phyloP scores from a whole-genome alignment of 2,888 invertebrate genomes.

The Lycocerus yunnanus region DNA sequence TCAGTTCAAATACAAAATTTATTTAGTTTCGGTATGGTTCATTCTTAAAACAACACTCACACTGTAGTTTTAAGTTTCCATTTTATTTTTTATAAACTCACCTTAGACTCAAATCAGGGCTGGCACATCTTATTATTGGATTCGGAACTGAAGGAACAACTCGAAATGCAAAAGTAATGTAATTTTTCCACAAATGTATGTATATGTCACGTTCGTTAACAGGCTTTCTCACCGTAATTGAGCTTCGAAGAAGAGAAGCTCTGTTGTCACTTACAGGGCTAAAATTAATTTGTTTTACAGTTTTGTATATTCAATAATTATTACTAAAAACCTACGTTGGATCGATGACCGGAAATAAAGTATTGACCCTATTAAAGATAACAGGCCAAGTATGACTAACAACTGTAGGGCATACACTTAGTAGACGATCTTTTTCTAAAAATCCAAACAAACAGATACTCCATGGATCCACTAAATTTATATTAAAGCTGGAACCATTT shows the following conservation, averaged over 20 bases:
- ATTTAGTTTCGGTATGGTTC: no score
- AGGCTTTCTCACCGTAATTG: constrained; percentile 86
- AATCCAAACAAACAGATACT: constrained; percentile 87
- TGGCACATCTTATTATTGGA: constrained; percentile 87
- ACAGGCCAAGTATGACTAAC: constrained; percentile 95
- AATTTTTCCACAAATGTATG: constrained; percentile 97
- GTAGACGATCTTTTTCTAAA: constrained; percentile 80
- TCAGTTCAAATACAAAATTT: no score
- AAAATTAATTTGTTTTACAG: constrained; percentile 31
- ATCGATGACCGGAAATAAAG: constrained; percentile 91
- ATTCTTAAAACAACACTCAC: not conserved
- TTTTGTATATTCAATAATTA: not conserved
- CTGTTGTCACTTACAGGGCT: constrained; percentile 96
- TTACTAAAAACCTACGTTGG: constrained; percentile 72
- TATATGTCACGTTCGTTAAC: constrained; percentile 93
- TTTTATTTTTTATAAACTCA: constrained; percentile 54
- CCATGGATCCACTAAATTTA: constrained; percentile 85
- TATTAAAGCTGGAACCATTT: constrained; percentile 59
- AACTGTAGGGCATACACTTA: constrained; percentile 83
- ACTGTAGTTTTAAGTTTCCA: not conserved
- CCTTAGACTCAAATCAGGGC: constrained; percentile 91
- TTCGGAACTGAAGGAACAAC: constrained; percentile 92
- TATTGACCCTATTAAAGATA: constrained; percentile 87
- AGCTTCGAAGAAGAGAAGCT: constrained; percentile 88
- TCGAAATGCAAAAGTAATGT: constrained; percentile 94